Evolutionary conservation across 2,113 vertebrate species (phyloP).

Genomic region (Nothoprocta perdicaria): DNA sequence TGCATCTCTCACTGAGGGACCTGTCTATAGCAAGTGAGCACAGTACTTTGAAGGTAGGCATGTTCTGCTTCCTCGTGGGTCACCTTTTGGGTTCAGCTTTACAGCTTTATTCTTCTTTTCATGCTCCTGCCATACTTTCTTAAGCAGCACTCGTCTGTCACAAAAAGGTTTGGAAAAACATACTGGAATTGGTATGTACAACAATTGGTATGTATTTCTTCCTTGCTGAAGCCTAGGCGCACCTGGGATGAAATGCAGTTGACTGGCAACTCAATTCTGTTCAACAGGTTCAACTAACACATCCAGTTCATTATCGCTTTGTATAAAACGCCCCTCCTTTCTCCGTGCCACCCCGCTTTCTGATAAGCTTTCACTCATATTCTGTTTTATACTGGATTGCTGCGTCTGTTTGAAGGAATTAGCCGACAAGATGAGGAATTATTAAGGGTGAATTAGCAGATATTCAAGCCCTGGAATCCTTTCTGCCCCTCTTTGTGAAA

Average conservation of each 20-base stretch:
- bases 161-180: not conserved
- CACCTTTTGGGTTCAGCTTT: not conserved
- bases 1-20: not conserved
- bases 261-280: not conserved
- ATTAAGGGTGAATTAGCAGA: not conserved
- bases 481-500: not conserved
- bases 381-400: not conserved
- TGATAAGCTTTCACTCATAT: not conserved
- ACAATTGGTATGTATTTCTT: not conserved
- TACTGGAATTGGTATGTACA: fast-evolving
- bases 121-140: not conserved
- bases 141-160: not conserved
- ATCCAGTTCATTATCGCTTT: not conserved
- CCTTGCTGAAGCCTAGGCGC: not conserved
- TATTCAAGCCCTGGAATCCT: not conserved
- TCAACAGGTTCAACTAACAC: not conserved
- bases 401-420: not conserved
- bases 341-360: not conserved
- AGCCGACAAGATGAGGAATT: not conserved
- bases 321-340: not conserved
- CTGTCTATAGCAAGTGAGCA: not conserved
- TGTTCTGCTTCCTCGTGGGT: not conserved
- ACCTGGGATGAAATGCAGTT: not conserved
- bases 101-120: not conserved
- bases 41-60: not conserved